phyloP scores from a whole-genome alignment of 2,113 vertebrate genomes.

The Spheniscus mendiculus region DNA sequence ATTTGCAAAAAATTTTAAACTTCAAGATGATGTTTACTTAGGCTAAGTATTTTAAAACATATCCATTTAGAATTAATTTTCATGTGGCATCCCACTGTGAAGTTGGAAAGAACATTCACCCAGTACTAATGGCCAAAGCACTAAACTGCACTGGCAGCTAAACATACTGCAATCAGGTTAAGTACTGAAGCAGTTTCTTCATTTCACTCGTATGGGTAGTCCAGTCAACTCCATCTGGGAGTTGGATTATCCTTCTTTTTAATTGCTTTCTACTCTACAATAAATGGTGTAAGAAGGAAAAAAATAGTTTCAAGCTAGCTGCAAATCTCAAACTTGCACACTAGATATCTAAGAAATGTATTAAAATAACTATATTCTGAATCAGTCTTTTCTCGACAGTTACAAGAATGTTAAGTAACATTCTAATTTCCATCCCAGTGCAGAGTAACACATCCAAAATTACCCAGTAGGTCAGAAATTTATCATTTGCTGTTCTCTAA shows the following conservation, averaged over 20 bases:
- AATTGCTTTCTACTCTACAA: background rate
- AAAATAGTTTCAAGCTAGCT: background rate
- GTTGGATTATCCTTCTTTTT: background rate
- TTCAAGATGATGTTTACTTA: background rate
- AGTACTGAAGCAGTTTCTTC: background rate
- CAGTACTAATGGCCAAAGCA: background rate
- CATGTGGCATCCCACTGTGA: accelerated
- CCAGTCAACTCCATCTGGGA: background rate
- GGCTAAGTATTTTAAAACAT: background rate
- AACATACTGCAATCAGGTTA: background rate
- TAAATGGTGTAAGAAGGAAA: background rate
- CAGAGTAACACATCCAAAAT: background rate
- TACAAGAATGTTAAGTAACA: background rate
- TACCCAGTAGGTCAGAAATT: background rate
- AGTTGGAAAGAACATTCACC: background rate
- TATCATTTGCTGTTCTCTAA: background rate
- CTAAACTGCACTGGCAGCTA: background rate
- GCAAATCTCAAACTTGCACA: background rate
- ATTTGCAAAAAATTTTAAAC: background rate
- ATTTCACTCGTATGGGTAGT: background rate
- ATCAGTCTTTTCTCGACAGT: background rate
- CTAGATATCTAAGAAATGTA: background rate
- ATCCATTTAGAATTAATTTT: background rate
- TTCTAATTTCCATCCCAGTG: background rate
- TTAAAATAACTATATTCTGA: background rate